These are phyloP conservation scores for Spheniscus humboldti DNA, from an alignment of 2,797 vertebrate species.

Conservation along the genomic window DNA sequence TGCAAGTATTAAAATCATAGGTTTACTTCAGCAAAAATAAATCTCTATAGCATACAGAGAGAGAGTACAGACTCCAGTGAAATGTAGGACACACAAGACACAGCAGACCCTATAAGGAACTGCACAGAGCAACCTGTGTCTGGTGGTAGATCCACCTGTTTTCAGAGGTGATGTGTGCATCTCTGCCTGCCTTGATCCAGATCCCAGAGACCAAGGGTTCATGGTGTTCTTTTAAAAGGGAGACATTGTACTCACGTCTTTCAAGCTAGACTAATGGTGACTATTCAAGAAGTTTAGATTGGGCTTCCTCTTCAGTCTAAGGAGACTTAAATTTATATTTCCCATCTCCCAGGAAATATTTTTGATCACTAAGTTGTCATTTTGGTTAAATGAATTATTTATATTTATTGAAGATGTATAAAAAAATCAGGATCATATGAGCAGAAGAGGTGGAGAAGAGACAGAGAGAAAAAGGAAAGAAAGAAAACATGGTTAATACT, in stretches of 20 bases:
- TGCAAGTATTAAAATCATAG: neutral
- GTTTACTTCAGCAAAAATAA: neutral
- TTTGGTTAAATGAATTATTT: neutral
- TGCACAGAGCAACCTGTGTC: neutral
- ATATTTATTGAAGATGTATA: neutral
- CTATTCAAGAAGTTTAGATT: neutral
- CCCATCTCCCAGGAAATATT: neutral
- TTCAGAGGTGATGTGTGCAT: neutral
- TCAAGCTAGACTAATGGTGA: neutral
- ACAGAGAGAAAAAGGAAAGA: neutral
- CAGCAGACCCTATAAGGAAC: neutral
- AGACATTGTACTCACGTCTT: neutral
- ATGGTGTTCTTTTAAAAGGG: neutral
- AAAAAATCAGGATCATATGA: neutral
- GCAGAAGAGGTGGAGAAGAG: neutral
- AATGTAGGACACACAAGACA: neutral
- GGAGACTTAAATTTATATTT: neutral
- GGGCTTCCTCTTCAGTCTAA: neutral
- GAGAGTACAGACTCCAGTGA: neutral
- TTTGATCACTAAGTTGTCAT: neutral
- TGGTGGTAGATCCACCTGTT: neutral
- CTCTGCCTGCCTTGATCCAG: neutral
- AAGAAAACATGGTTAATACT: neutral
- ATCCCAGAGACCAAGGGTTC: neutral
- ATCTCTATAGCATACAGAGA: neutral